Evolutionary conservation across 2,797 vertebrate species (phyloP).

Genomic region (Streptopelia turtur): DNA sequence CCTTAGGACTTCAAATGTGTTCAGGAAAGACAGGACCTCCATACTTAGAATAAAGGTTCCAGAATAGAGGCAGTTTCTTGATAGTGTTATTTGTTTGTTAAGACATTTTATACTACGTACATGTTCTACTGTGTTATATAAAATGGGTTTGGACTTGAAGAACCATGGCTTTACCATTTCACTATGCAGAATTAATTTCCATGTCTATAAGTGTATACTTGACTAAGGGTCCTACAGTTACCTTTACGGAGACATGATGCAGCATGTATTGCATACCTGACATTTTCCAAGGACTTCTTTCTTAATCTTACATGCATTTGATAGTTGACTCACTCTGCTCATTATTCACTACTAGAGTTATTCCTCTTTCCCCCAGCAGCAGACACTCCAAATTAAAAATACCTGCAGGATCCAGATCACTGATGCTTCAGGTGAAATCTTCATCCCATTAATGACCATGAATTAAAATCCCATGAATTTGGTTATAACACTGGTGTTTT

Average conservation of each 20-base stretch:
- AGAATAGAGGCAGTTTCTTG: not conserved
- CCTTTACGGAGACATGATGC: not conserved
- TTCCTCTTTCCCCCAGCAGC: not conserved
- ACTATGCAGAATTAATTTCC: not conserved
- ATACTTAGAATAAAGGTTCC: not conserved
- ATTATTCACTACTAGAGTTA: not conserved
- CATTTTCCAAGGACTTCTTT: not conserved
- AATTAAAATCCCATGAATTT: not conserved
- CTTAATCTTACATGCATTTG: not conserved
- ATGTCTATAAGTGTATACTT: not conserved
- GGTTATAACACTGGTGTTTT: not conserved
- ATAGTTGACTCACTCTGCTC: not conserved
- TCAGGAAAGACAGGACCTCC: not conserved
- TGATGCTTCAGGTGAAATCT: not conserved
- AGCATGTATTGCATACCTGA: not conserved
- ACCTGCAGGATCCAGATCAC: not conserved
- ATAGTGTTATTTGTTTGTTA: not conserved
- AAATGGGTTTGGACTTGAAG: not conserved
- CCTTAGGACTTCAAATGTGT: not conserved
- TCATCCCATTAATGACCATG: not conserved
- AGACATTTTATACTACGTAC: not conserved
- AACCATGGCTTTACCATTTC: not conserved
- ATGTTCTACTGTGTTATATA: not conserved
- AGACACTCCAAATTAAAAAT: not conserved
- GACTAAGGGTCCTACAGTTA: not conserved